Base-by-base conservation (phyloP, 2,888 invertebrate genomes). In the Trissolcus japonicus region DNA sequence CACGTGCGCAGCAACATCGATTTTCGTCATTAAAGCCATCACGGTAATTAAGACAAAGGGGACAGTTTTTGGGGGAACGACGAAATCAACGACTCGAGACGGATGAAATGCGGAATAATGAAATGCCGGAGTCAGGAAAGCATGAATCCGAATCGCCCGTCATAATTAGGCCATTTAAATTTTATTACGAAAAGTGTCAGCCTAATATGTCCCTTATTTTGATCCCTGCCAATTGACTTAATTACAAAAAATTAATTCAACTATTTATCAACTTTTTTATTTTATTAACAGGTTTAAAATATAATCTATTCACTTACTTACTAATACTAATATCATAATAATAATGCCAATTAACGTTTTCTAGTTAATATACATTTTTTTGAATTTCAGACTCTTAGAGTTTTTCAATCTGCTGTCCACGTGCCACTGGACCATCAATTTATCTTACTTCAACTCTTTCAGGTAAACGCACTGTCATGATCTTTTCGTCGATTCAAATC, bases 21-120 rank as follows among this genome's bases (percentile, higher is more conserved):
- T 65, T 72, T 35, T 62, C 62, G 59, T 72, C 65, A 65, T 68
- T 69, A 73, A 73, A 77, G 35, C 59, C 66, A 78, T 69, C 66
- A 51, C 46, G 75, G 62, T 75, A 78, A 78, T 78, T 78, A 75
- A 67, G 66, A 74, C 69, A 63, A 63, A 55, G 72, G 78, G 66
- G 51, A 19, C 9, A 16, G 9, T 43, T 48, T 65, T 66, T 67
- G 41, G 74, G 66, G 73, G 73, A 11, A 16, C 41, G 51, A 3
- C 53, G 59, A 57, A 78, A 35, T 66, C 71, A 78, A 71, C 78
- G 67, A 53, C 53, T 56, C 78, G 78, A 78, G 71, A 78, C 74
- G 66, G 25, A 65, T 17, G 68, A 67, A 53, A 73, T 43, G 41
- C 59, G 56, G 35, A 67, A 74, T 77, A 68, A 72, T 77, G 63